Percentiles rank a stretch among this genome's conserved stretches.
phyloP scores from a whole-genome alignment of 2,113 vertebrate species.

The Lipotes vexillifer region DNA sequence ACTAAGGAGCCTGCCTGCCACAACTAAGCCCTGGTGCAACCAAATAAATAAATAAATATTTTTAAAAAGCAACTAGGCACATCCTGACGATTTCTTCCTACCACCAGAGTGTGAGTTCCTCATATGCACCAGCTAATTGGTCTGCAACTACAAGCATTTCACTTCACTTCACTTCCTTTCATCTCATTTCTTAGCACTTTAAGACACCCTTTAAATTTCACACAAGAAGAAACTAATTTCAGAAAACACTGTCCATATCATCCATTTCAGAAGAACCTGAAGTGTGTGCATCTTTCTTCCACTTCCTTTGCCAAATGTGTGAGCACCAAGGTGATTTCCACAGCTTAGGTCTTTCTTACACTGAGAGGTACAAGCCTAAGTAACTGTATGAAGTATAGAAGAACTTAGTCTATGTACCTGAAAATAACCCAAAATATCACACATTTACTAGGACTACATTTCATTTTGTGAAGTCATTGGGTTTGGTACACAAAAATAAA shows the following conservation, averaged over 20 bases:
- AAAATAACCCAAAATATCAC: background rate
- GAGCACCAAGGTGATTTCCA: background rate
- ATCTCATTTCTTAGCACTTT: background rate
- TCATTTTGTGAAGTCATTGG: background rate
- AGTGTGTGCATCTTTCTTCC: background rate
- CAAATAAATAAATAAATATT: too few relatives aligned
- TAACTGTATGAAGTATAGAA: background rate
- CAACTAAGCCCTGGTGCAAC: too few relatives aligned
- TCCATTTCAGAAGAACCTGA: background rate
- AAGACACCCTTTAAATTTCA: constrained; percentile 14
- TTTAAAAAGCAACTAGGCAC: background rate
- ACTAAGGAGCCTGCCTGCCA: too few relatives aligned
- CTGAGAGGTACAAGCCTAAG: background rate
- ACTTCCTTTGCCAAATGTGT: background rate
- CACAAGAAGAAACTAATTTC: background rate
- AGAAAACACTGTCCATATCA: background rate
- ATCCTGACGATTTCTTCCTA: background rate
- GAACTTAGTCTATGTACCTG: background rate
- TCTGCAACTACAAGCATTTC: background rate
- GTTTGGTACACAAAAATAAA: background rate
- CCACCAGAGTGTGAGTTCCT: background rate
- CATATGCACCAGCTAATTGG: background rate
- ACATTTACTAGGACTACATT: background rate
- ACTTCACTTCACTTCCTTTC: background rate
- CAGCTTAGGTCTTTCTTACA: background rate